These are phyloP conservation scores for Cyrtorhinus lividipennis DNA, from an alignment of 1,140 invertebrate species.

Conservation along the genomic window DNA sequence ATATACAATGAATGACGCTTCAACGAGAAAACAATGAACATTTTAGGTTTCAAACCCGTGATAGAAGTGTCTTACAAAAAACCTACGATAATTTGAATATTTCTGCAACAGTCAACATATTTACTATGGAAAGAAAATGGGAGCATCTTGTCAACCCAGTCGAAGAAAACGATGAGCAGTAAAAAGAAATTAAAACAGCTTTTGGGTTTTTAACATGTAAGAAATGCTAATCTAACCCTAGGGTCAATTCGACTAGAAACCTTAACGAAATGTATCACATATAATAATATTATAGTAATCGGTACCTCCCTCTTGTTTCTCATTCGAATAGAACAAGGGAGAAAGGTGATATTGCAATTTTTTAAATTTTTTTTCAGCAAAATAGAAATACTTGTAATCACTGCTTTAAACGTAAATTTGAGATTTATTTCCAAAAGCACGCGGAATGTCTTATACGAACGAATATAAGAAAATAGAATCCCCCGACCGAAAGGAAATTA, in stretches of 20 bases:
- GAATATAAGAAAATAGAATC: too few species aligned
- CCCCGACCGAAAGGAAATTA: too few species aligned
- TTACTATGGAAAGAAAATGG: background rate
- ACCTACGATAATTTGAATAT: background rate
- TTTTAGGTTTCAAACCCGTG: background rate
- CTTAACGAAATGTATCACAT: constrained; percentile 4
- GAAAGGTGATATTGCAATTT: too few species aligned
- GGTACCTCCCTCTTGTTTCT: too few species aligned
- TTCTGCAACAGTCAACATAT: background rate
- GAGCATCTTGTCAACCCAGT: too few species aligned
- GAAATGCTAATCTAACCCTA: background rate
- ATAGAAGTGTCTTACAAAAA: background rate
- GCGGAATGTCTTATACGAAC: too few species aligned
- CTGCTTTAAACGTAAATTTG: too few species aligned
- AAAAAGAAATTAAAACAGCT: background rate
- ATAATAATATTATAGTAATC: background rate
- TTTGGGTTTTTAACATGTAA: background rate
- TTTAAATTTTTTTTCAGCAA: too few species aligned
- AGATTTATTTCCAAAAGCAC: too few species aligned
- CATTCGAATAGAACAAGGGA: too few species aligned
- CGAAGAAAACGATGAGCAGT: too few species aligned
- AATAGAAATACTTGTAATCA: too few species aligned
- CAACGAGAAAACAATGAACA: background rate
- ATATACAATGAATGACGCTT: background rate
- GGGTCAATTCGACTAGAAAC: constrained; percentile 7